These are phyloP conservation scores for Ichneumoninae sp. DNA, from an alignment of 2,888 invertebrate species.

Conservation along the genomic window DNA sequence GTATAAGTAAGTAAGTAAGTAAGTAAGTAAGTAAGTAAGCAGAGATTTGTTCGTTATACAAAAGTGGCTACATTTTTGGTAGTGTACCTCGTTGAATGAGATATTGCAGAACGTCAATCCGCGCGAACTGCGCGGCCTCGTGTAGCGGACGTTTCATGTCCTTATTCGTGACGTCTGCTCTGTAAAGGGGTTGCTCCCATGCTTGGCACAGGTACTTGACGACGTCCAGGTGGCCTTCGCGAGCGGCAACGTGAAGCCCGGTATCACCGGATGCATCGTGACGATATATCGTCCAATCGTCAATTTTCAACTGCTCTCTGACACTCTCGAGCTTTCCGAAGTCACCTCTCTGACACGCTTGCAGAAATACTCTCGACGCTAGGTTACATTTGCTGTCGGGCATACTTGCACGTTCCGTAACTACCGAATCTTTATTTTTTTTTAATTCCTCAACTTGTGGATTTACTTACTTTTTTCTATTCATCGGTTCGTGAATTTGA, in stretches of 20 bases:
- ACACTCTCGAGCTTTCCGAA: slow-evolving; percentile 66
- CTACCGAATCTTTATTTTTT: not conserved
- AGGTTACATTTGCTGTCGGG: slow-evolving; percentile 23
- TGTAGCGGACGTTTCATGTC: slow-evolving; percentile 88
- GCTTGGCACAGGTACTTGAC: slow-evolving; percentile 81
- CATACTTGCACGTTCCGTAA: slow-evolving; percentile 23
- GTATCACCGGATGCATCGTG: slow-evolving; percentile 83
- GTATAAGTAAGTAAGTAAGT: too few relatives aligned
- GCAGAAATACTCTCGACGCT: slow-evolving; percentile 71
- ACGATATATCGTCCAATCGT: slow-evolving; percentile 77
- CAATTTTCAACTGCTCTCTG: slow-evolving; percentile 59
- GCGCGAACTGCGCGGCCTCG: slow-evolving; percentile 87
- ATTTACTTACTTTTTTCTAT: not conserved
- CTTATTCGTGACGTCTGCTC: slow-evolving; percentile 84
- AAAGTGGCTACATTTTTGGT: not conserved
- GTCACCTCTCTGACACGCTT: slow-evolving; percentile 74
- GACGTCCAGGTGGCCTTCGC: slow-evolving; percentile 85
- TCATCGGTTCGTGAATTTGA: not conserved
- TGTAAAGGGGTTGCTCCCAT: slow-evolving; percentile 75
- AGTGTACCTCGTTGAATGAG: slow-evolving; percentile 83
- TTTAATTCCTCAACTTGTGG: not conserved
- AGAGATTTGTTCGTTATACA: too few relatives aligned
- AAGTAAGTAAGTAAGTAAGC: too few relatives aligned
- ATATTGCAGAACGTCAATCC: slow-evolving; percentile 83
- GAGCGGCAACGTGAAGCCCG: slow-evolving; percentile 86